A percentile compares a stretch with the other conserved stretches of the same genome.
Conservation (phyloP, 2,797 vertebrate species). For the Carcharodon carcharias region DNA sequence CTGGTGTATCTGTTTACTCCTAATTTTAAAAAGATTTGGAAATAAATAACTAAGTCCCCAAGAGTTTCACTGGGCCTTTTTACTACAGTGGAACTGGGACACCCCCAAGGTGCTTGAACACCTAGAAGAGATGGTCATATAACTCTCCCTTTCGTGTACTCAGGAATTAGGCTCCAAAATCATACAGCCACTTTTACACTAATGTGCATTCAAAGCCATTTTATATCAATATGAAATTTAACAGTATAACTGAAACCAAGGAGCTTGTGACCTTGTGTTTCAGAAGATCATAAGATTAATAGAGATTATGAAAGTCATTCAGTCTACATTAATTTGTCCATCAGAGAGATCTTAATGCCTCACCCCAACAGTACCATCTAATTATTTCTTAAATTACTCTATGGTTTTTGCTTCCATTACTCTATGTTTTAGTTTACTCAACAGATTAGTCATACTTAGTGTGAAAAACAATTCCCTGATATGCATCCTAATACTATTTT, state of each 20-base stretch:
- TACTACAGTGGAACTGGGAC: not conserved
- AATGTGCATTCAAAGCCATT: not conserved
- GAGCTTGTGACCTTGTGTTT: not conserved
- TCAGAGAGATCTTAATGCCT: not conserved
- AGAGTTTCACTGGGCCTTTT: not conserved
- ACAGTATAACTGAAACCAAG: not conserved
- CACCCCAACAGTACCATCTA: not conserved
- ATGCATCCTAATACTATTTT: not conserved
- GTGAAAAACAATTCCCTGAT: not conserved
- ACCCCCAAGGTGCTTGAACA: not conserved
- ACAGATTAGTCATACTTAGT: not conserved
- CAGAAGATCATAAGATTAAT: not conserved
- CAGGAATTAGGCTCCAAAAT: not conserved
- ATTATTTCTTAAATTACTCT: not conserved
- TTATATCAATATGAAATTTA: not conserved
- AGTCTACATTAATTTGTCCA: not conserved
- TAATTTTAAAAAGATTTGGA: not conserved
- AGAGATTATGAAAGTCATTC: not conserved
- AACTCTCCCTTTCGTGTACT: too few relatives aligned
- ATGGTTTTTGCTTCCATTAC: not conserved
- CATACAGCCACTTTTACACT: not conserved
- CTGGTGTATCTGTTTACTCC: too few relatives aligned
- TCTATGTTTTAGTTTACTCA: not conserved
- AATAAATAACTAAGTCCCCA: not conserved
- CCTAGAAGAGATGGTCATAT: not conserved